Base-by-base conservation (phyloP, 2,888 invertebrate genomes). In the Melipona beecheii region DNA sequence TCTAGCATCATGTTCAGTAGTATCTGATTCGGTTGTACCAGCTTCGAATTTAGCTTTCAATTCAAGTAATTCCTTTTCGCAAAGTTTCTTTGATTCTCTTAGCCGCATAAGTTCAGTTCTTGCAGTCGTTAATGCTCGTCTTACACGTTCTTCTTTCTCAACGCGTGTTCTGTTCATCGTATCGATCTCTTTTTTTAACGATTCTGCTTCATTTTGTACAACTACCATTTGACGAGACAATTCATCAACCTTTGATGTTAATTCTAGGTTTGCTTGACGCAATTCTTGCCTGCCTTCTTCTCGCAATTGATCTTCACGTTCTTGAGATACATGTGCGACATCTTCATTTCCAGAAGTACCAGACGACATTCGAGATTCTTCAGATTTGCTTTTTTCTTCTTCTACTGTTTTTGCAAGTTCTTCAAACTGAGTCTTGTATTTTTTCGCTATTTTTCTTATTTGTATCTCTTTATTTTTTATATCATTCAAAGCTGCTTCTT, bases 391-490 rank as follows among this genome's bases (percentile, higher is more conserved):
- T 90, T 96, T 96, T 69, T 96, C 96, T 89, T 96, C 96, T 86
- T 97, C 96, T 31, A 96, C 95, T 24, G 96, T 95, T 93, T 97
- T 97, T 0, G 96, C 95, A 31, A 97, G 95, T 89, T 98, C 98
- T 92, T 97, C 97, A 93, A 96, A 98, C 89, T 97, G 97, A 17
- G 96, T 97, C 94, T 98, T 99, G 93, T 99, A 99, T 92, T 98
- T 98, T 91, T 98, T 97, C 11, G 98, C 99, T 88, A 99, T 98
- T 93, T 98, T 98, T 89, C 98, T 96, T 60, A 98, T 97, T 93
- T 97, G 97, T 86, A 96, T 95, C 93, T 97, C 97, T 89, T 97
- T 97, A 90, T 96, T 97, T 85, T 96, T 96, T 24, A 96, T 96
- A 87, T 97, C 97, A 62, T 95, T 96, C 21, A 97, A 94, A 43